Evolutionary conservation across 1,140 invertebrate genomes (phyloP), one percentile per base, ranked within the genome.

Genomic region (Ladona fulva): DNA sequence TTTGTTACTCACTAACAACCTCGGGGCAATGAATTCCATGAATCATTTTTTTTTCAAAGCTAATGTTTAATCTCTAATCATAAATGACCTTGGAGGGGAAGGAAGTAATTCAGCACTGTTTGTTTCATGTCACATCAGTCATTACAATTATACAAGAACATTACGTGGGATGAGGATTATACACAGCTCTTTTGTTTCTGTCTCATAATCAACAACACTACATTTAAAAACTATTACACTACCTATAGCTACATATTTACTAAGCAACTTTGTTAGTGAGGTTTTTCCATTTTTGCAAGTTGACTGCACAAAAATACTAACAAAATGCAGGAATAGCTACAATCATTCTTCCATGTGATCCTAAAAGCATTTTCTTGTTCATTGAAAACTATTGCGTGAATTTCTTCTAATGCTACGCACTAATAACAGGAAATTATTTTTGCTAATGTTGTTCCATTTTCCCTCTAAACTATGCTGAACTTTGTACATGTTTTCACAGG

Each of bases 61-160:
- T 66, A 66, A 66, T 22, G 52, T 66, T 66, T 66, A 66, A 66
- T 22, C 52, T 19, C 52, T 66, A 66, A 66, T 66, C 52, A 66
- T 16, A 66, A 66, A 66, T 66, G 52, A 66, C 52, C 52, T 66
- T 66, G 52, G 52, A 66, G 52, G 52, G n/a, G n/a, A 22, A 22
- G 52, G n/a, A 19, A 22, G 52, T 19, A 66, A 22, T 19, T 66
- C 14, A 66, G 14, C n/a, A 66, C 52, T 19, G 52, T 66, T 19
- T 66, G 1, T 66, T 66, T 66, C 52, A 66, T 66, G 52, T 12
- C 52, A 66, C 52, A 66, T 66, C 52, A 66, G 52, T 66, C 52
- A 66, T 66, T 66, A 66, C 52, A 66, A 66, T 66, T 66, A 66
- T 66, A 66, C 52, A 66, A 66, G 52, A 66, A 66, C 52, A 66